Conservation (phyloP, 2,113 vertebrate species). For the Saccopteryx bilineata region DNA sequence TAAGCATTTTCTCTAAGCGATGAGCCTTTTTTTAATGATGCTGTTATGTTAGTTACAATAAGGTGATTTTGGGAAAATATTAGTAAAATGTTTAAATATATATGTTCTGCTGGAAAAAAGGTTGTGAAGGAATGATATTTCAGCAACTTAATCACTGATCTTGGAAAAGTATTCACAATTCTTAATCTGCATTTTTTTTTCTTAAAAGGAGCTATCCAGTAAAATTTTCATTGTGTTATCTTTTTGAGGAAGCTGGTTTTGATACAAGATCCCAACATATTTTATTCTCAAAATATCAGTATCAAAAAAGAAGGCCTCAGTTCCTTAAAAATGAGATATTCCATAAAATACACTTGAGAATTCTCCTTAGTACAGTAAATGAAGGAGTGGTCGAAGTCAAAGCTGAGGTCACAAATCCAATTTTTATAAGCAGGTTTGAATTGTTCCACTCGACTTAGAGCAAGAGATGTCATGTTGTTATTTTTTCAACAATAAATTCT, state of each 20-base stretch:
- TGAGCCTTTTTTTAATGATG: neutral
- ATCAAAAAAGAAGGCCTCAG: neutral
- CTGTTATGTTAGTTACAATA: neutral
- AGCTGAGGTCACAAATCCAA: neutral
- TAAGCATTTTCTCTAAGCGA: neutral
- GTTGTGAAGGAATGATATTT: neutral
- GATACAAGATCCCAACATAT: neutral
- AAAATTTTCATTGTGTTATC: neutral
- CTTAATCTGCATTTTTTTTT: neutral
- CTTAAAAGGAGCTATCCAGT: neutral
- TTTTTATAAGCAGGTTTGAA: neutral
- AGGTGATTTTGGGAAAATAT: neutral
- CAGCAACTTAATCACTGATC: neutral
- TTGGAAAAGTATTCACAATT: neutral
- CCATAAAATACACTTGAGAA: neutral
- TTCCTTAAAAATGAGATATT: neutral
- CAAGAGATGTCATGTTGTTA: neutral
- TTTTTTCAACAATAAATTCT: neutral
- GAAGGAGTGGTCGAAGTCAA: neutral
- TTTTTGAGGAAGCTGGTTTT: neutral
- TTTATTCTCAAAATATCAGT: neutral
- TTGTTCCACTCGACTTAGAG: neutral
- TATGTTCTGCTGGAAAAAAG: neutral
- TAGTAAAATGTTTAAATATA: neutral
- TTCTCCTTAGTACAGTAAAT: neutral